phyloP scores from a whole-genome alignment of 1,140 invertebrate species.

The Acromyrmex echinatior region DNA sequence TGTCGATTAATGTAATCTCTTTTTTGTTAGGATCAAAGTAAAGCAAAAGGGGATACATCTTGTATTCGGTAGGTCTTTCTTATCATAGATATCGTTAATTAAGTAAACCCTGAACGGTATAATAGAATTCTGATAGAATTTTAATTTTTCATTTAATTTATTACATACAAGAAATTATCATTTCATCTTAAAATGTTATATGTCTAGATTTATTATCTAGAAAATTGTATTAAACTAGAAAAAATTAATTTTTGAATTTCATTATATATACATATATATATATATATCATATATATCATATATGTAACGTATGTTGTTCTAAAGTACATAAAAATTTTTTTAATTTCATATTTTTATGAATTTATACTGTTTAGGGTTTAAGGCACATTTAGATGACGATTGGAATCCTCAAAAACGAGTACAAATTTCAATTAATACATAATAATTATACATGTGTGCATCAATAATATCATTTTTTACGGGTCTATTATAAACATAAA shows the following conservation, averaged over 20 bases:
- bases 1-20: constrained; percentile 35
- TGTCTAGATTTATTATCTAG: too few relatives aligned
- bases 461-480: not conserved
- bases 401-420: constrained; percentile 11
- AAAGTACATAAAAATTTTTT: not conserved
- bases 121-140: constrained; percentile 16
- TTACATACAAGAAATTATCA: not conserved
- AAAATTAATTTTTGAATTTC: not conserved
- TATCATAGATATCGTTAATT: constrained; percentile 20
- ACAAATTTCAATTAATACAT: not conserved
- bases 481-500: not conserved
- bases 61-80: constrained; percentile 25
- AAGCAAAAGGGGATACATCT: constrained; percentile 47
- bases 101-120: constrained; percentile 46
- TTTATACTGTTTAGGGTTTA: constrained; percentile 15
- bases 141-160: not conserved
- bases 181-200: not conserved
- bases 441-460: not conserved
- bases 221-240: too few relatives aligned
- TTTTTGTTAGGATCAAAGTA: constrained; percentile 46
- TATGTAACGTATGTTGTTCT: not conserved
- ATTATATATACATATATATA: too few relatives aligned
- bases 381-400: constrained; percentile 17
- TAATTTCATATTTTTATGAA: not conserved
- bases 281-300: too few relatives aligned